Percentiles rank a stretch among this genome's conserved stretches.
Evolutionary conservation across 1,140 invertebrate genomes (phyloP).

Genomic region (Schlechtendalia chinensis): DNA sequence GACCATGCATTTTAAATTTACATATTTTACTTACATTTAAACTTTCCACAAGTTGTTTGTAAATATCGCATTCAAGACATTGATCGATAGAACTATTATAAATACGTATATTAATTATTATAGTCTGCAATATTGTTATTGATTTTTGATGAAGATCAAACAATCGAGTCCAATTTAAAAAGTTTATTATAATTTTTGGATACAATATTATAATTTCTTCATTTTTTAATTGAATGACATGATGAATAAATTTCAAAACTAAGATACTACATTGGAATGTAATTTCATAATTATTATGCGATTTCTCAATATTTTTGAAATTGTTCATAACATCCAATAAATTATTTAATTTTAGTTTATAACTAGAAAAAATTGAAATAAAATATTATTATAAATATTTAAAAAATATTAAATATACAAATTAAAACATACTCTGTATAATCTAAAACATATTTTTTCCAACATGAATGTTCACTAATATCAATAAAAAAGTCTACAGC

Average conservation of each 20-base stretch:
- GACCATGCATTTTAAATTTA: neutral
- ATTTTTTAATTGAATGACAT: conserved; percentile 27
- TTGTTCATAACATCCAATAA: conserved; percentile 1
- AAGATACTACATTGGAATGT: neutral
- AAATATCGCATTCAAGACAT: neutral
- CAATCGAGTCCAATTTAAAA: conserved; percentile 12
- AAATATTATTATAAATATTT: neutral
- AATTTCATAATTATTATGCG: neutral
- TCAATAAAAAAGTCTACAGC: conserved; percentile 40
- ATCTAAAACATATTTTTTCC: conserved; percentile 20
- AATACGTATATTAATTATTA: conserved; percentile 8
- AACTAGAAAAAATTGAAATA: conserved; percentile 9
- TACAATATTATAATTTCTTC: conserved; percentile 4
- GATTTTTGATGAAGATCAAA: neutral
- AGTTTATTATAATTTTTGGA: neutral
- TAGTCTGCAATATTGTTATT: conserved; percentile 30
- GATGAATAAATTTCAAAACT: conserved; percentile 25
- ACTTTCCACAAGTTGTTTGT: neutral
- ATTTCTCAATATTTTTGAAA: neutral
- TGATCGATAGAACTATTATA: neutral
- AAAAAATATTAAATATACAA: neutral
- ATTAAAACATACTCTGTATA: conserved; percentile 12
- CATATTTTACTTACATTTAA: conserved; percentile 35
- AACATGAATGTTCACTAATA: conserved; percentile 37
- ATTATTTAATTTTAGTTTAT: conserved; percentile 17